Conservation (phyloP, 1,140 invertebrate species). For the Hylaeus volcanicus region DNA sequence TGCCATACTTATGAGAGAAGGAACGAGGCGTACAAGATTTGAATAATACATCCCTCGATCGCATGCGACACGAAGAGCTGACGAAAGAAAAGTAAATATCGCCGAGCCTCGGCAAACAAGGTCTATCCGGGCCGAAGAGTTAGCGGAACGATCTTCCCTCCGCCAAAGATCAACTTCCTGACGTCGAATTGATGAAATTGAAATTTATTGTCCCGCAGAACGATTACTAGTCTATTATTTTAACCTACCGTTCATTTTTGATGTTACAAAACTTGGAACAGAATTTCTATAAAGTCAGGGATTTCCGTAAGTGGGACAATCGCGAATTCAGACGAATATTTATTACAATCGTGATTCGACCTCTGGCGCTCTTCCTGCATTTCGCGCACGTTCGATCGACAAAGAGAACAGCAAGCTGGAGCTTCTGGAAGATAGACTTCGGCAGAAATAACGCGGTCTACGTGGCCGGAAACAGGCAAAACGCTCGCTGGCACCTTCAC, state of each 20-base stretch:
- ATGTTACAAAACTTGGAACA: background rate
- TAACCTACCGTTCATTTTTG: background rate
- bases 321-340: slow-evolving; percentile 24
- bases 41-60: slow-evolving; percentile 48
- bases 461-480: slow-evolving; percentile 36
- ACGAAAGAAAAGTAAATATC: slow-evolving; percentile 52
- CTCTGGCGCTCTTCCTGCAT: slow-evolving; percentile 14
- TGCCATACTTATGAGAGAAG: slow-evolving; percentile 13
- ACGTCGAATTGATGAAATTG: background rate
- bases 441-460: slow-evolving; percentile 50
- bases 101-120: slow-evolving; percentile 32
- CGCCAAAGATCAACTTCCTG: background rate
- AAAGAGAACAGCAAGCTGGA: slow-evolving; percentile 37
- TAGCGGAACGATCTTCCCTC: slow-evolving; percentile 6
- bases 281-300: background rate
- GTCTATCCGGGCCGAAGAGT: slow-evolving; percentile 14
- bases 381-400: slow-evolving; percentile 44
- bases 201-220: background rate
- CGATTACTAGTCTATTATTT: too few species aligned
- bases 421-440: slow-evolving; percentile 49
- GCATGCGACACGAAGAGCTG: slow-evolving; percentile 38
- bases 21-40: slow-evolving; percentile 37
- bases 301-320: background rate
- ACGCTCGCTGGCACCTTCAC: background rate
- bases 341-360: slow-evolving; percentile 19